Percentiles rank a stretch among this genome's conserved stretches.
These are phyloP conservation scores for Drosophila mimica DNA, from an alignment of 2,888 invertebrate species.

Conservation along the genomic window DNA sequence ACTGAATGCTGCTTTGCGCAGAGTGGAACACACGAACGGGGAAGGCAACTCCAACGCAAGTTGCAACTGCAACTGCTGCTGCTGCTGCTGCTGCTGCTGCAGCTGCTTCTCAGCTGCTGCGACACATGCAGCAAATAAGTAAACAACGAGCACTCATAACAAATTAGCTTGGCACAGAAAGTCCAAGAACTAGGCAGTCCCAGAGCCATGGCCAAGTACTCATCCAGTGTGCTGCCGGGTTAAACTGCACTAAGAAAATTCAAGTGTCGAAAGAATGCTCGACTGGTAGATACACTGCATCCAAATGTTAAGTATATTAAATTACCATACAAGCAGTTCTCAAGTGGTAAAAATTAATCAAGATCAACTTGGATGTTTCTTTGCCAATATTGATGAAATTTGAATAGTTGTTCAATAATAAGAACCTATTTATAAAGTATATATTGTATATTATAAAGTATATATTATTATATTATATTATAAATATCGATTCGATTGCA, in stretches of 20 bases:
- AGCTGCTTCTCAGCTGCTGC: constrained; percentile 53
- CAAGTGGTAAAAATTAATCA: not conserved
- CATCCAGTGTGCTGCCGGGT: constrained; percentile 24
- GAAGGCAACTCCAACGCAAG: constrained; percentile 56
- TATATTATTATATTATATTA: too few species aligned
- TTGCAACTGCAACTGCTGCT: constrained; percentile 43
- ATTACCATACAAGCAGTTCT: not conserved
- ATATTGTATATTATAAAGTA: too few species aligned
- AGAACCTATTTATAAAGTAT: not conserved
- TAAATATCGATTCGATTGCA: not conserved
- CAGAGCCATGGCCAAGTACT: constrained; percentile 23
- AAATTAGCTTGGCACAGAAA: constrained; percentile 72
- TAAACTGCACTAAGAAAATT: constrained; percentile 12
- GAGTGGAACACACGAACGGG: constrained; percentile 1
- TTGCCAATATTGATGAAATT: not conserved
- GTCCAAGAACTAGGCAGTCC: constrained; percentile 43
- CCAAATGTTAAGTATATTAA: not conserved
- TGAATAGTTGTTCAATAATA: not conserved
- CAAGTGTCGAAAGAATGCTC: not conserved
- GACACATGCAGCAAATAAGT: constrained; percentile 64
- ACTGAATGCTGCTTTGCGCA: constrained; percentile 9
- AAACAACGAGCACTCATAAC: constrained; percentile 62
- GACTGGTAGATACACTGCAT: not conserved
- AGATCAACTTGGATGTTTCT: not conserved
- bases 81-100: constrained; percentile 41